phyloP scores from a whole-genome alignment of 2,888 invertebrate species.

The Anticlea derivata region DNA sequence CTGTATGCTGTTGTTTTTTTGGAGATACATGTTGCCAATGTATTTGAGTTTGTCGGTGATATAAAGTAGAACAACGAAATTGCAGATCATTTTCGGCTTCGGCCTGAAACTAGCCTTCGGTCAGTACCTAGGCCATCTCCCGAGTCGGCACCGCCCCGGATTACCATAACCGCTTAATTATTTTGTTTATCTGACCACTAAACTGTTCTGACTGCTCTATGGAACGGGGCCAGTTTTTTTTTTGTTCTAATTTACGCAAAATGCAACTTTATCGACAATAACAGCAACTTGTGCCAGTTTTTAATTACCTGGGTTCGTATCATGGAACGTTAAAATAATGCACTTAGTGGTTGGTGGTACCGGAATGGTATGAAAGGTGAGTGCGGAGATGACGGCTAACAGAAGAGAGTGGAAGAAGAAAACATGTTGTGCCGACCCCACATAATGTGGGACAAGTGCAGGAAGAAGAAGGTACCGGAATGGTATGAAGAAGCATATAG shows the following conservation, averaged over 20 bases:
- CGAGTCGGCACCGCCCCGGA: constrained; percentile 13
- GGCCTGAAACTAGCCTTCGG: constrained; percentile 13
- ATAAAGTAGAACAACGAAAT: background rate
- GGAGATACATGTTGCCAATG: no score
- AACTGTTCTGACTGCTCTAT: constrained; percentile 59
- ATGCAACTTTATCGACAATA: constrained; percentile 4
- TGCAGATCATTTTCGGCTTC: constrained; percentile 11
- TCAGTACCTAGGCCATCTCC: constrained; percentile 5
- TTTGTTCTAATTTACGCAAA: constrained; percentile 13
- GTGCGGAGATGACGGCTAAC: no score
- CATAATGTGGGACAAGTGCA: no score
- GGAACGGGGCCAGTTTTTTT: constrained; percentile 45
- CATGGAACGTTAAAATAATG: no score
- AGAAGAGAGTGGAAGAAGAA: no score
- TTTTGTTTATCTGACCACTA: constrained; percentile 78
- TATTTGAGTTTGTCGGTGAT: background rate
- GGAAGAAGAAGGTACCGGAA: no score
- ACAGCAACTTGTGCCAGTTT: constrained; percentile 1
- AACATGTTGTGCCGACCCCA: no score
- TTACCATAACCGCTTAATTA: constrained; percentile 70
- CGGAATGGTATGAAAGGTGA: no score
- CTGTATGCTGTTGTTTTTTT: no score
- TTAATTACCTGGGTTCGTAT: background rate
- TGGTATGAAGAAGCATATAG: no score
- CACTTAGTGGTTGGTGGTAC: background rate